A percentile compares a stretch with the other conserved stretches of the same genome.
Conservation (phyloP, 2,113 vertebrate species). For the Dipodomys merriami region DNA sequence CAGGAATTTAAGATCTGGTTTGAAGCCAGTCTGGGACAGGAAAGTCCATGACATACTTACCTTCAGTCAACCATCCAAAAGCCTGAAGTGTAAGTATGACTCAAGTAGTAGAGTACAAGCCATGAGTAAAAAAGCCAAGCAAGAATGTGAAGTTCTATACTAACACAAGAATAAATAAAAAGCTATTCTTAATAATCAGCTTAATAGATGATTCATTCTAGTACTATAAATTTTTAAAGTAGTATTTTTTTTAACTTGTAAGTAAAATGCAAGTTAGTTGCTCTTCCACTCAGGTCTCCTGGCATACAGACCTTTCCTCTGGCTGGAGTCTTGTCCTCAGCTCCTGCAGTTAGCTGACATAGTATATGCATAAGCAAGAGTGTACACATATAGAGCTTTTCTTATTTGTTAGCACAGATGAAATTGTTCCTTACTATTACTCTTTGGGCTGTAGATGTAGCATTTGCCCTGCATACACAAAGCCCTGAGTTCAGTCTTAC, state of each 20-base stretch:
- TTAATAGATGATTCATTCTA: not conserved
- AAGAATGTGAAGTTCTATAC: too few species aligned
- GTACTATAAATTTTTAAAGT: not conserved
- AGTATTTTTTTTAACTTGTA: not conserved
- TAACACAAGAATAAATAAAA: too few species aligned
- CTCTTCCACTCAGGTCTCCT: not conserved
- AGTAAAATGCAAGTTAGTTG: not conserved
- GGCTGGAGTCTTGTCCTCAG: not conserved
- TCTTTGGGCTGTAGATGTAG: not conserved
- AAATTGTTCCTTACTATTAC: not conserved
- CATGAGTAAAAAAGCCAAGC: too few species aligned
- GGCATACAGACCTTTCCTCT: not conserved
- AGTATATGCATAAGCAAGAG: not conserved
- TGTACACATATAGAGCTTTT: not conserved
- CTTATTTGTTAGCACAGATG: not conserved
- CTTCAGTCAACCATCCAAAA: too few species aligned
- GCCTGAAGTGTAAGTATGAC: too few species aligned
- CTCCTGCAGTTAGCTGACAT: not conserved
- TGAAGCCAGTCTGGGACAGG: too few species aligned
- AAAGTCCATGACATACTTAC: too few species aligned
- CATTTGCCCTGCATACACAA: not conserved
- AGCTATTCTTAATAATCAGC: not conserved
- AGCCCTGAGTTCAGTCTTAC: not conserved
- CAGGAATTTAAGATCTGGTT: too few species aligned
- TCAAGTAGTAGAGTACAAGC: too few species aligned